Conservation (phyloP, 2,797 vertebrate genomes). For the Sandelia bainsii region DNA sequence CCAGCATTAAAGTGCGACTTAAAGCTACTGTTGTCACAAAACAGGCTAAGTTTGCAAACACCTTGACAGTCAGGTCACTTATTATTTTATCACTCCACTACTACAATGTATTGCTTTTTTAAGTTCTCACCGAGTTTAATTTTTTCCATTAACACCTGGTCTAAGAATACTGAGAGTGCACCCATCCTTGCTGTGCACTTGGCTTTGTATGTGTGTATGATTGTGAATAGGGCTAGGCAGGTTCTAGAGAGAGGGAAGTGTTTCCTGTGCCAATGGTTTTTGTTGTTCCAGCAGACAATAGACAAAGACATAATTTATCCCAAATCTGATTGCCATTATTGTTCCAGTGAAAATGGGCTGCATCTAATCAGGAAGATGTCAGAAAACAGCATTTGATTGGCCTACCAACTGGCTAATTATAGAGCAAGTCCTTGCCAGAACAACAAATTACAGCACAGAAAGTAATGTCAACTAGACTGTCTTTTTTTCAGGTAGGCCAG, state of each 20-base stretch:
- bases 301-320: conserved; percentile 78
- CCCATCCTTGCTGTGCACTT: conserved; percentile 48
- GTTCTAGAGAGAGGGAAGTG: conserved; percentile 53
- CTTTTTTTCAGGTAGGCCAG: conserved; percentile 18
- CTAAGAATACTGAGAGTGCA: conserved; percentile 18
- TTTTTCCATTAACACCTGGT: background rate
- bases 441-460: conserved; percentile 45
- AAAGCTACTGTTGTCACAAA: conserved; percentile 18
- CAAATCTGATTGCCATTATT: conserved; percentile 75
- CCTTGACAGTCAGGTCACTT: too few relatives aligned
- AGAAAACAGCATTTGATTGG: conserved; percentile 59
- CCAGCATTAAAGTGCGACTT: conserved; percentile 28
- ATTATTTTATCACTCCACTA: background rate
- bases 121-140: conserved; percentile 1
- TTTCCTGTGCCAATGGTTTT: conserved; percentile 63
- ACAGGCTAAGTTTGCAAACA: background rate
- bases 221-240: conserved; percentile 51
- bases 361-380: conserved; percentile 64
- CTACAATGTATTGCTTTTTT: background rate
- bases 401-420: conserved; percentile 65
- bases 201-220: conserved; percentile 38
- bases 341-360: conserved; percentile 73
- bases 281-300: conserved; percentile 75
- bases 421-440: conserved; percentile 31
- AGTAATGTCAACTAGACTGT: conserved; percentile 18